Conservation (phyloP, 2,797 vertebrate genomes). For the Eulemur mongoz region DNA sequence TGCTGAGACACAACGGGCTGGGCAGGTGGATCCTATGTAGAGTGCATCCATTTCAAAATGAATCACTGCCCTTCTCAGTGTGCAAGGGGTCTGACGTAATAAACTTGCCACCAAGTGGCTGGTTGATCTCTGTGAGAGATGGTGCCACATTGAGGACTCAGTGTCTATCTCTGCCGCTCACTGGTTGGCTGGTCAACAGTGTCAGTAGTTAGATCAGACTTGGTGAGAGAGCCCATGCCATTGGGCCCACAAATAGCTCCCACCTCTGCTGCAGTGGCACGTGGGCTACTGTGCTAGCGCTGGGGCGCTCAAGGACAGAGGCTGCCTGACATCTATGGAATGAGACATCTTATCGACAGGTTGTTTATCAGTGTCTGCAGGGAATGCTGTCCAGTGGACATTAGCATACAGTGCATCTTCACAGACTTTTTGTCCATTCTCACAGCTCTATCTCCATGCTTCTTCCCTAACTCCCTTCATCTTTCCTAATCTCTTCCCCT, state of each 20-base stretch:
- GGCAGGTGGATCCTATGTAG: neutral
- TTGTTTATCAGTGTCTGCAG: neutral
- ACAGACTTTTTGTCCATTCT: neutral
- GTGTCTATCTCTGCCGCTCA: neutral
- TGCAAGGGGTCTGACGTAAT: neutral
- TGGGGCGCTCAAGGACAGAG: neutral
- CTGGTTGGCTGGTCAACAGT: neutral
- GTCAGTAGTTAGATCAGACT: neutral
- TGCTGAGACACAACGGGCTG: no score
- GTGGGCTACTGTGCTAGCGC: no score
- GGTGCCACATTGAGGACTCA: neutral
- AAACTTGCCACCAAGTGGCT: neutral
- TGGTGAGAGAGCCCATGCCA: neutral
- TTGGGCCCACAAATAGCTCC: neutral
- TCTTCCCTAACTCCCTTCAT: neutral
- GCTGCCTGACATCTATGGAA: neutral
- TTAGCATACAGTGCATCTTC: neutral
- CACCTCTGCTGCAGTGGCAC: neutral
- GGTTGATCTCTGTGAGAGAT: neutral
- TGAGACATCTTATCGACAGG: neutral
- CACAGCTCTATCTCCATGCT: neutral
- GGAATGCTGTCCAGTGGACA: neutral
- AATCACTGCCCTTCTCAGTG: neutral
- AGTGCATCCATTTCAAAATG: neutral
- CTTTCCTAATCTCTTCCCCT: neutral